Conservation (phyloP, 2,113 vertebrate species). For the Sinocyclocheilus grahami region DNA sequence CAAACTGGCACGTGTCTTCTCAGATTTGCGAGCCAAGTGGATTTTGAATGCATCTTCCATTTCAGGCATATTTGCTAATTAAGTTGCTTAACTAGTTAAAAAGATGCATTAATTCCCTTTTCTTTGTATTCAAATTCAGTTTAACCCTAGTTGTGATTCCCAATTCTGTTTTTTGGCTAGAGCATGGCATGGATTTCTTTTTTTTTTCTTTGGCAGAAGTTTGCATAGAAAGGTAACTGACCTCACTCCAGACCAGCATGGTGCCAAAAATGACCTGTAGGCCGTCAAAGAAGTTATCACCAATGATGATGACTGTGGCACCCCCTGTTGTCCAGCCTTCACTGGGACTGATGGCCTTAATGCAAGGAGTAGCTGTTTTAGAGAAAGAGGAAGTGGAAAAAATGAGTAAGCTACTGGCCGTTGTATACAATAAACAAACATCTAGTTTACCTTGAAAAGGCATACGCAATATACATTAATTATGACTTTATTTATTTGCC, state of each 20-base stretch:
- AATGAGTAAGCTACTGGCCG: neutral
- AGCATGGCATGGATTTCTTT: neutral
- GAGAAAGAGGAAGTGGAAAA: neutral
- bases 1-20: neutral
- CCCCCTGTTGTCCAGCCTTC: slow-evolving; percentile 80
- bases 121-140: neutral
- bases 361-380: slow-evolving; percentile 74
- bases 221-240: slow-evolving; percentile 52
- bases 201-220: neutral
- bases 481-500: slow-evolving; percentile 15
- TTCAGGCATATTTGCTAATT: neutral
- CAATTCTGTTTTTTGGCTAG: neutral
- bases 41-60: neutral
- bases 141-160: neutral
- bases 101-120: neutral
- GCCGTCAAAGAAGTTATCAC: slow-evolving; percentile 80
- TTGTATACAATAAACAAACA: slow-evolving; percentile 2
- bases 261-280: slow-evolving; percentile 80
- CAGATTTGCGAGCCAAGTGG: neutral
- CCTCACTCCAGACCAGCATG: slow-evolving; percentile 80
- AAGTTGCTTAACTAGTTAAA: neutral
- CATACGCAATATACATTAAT: neutral
- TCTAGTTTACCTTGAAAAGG: neutral
- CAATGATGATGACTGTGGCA: slow-evolving; percentile 81
- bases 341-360: slow-evolving; percentile 79